These are phyloP conservation scores for Apamea crenata DNA, from an alignment of 2,888 invertebrate species.

Conservation along the genomic window DNA sequence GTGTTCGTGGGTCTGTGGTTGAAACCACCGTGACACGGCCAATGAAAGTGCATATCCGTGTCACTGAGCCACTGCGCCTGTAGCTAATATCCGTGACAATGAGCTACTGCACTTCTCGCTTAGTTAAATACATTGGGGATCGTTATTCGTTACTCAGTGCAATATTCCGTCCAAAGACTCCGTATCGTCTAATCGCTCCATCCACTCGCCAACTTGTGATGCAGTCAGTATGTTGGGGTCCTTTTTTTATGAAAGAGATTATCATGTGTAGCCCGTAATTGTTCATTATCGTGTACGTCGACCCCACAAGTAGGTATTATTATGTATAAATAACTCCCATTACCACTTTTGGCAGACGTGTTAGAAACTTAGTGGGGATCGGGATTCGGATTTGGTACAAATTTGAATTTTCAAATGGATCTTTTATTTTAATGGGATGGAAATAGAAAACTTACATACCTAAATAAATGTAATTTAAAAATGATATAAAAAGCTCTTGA, in stretches of 20 bases:
- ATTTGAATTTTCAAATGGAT: not conserved
- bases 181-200: not conserved
- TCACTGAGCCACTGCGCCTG: slow-evolving; percentile 40
- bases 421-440: not conserved
- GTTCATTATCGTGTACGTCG: slow-evolving; percentile 23
- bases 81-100: slow-evolving; percentile 39
- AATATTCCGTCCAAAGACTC: not conserved
- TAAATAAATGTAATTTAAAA: not conserved
- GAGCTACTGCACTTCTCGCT: slow-evolving; percentile 31
- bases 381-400: not conserved
- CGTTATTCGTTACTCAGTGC: not conserved
- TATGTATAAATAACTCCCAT: not conserved
- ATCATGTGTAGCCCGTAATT: slow-evolving; percentile 30
- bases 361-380: not conserved
- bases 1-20: slow-evolving; percentile 32
- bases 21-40: slow-evolving; percentile 15
- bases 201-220: not conserved
- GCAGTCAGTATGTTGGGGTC: not conserved
- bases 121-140: slow-evolving; percentile 6
- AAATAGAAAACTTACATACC: not conserved
- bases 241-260: slow-evolving; percentile 19
- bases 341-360: slow-evolving; percentile 11
- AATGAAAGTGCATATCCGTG: slow-evolving; percentile 57
- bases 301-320: slow-evolving; percentile 2
- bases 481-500: not conserved